phyloP scores from a whole-genome alignment of 2,113 vertebrate genomes.

The Camelus bactrianus region DNA sequence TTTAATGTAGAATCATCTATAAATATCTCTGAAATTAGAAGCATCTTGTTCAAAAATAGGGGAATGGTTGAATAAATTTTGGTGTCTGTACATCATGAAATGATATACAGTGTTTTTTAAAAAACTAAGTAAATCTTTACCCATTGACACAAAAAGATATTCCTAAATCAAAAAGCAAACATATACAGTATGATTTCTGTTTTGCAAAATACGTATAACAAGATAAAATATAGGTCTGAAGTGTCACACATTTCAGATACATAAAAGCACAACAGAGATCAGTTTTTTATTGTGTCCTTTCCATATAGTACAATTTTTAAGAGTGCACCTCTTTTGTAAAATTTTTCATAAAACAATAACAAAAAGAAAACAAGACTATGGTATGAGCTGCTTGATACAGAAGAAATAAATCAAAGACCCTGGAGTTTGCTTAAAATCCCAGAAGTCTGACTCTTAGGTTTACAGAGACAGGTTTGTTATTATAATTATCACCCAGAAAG shows the following conservation, averaged over 20 bases:
- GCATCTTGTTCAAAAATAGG: background rate
- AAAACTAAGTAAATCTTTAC: background rate
- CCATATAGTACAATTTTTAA: background rate
- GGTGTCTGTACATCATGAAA: background rate
- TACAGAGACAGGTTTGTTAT: conserved; percentile 53
- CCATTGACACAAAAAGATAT: background rate
- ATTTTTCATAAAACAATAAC: background rate
- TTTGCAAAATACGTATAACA: background rate
- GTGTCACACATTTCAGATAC: background rate
- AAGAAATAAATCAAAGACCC: background rate
- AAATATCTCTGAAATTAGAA: background rate
- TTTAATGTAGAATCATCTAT: background rate
- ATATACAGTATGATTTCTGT: background rate
- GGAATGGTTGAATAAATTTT: conserved; percentile 6
- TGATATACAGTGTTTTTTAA: background rate
- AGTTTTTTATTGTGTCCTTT: background rate
- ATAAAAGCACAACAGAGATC: background rate
- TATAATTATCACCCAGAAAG: conserved; percentile 64
- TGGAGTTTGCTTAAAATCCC: background rate
- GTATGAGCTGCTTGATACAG: background rate
- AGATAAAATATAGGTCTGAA: background rate
- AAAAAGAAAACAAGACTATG: background rate
- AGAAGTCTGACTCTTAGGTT: conserved; percentile 30
- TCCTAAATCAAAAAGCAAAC: background rate
- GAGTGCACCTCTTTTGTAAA: background rate